Evolutionary conservation across 2,113 vertebrate genomes (phyloP), one percentile per base, ranked within the genome.

Genomic region (Maccullochella peelii): DNA sequence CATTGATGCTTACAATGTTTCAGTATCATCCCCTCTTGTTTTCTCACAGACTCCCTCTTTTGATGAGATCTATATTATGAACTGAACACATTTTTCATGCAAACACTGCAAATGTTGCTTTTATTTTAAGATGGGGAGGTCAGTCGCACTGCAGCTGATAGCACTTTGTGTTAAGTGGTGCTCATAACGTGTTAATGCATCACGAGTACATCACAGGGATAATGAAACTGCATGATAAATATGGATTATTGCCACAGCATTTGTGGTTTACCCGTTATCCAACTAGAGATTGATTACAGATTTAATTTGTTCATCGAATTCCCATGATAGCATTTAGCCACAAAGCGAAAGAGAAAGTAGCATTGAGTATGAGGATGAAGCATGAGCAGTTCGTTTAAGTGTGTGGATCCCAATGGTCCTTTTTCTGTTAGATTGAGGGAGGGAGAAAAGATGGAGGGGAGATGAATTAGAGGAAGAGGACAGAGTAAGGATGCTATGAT

Each of bases 1-100:
- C 42, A 76, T 55, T 79, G 40, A 86, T 66, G 55, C 47, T 20
- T 30, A 76, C 57, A 44, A 2, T 42, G 47, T 75, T 83, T 75
- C 6, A 15, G 63, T n/a, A 21, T 79, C 54, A 33, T 47, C 47
- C 36, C 36, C 20, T 65, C 44, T 27, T 73, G 67, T 70, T 77
- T 70, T 65, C 36, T 27, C 23, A 27, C 21, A 30, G 12, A 20
- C 57, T 62, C 54, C 8, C 33, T 58, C 16, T 27, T 33, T 68
- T 18, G 42, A 52, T 38, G 66, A 77, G 15, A 9, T 69, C 40
- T 3, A 16, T 15, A 23, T 30, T 8, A 14, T 42, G 18, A 63
- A 52, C 18, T 33, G 9, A 33, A 12, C 66, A 55, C 11, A 20
- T 36, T 50, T 55, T 49, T 21, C 38, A 49, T 8, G 2, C 30